Evolutionary conservation across 2,888 invertebrate species (phyloP), one percentile per base, ranked within the genome.

Genomic region (Diadegma fenestrale): DNA sequence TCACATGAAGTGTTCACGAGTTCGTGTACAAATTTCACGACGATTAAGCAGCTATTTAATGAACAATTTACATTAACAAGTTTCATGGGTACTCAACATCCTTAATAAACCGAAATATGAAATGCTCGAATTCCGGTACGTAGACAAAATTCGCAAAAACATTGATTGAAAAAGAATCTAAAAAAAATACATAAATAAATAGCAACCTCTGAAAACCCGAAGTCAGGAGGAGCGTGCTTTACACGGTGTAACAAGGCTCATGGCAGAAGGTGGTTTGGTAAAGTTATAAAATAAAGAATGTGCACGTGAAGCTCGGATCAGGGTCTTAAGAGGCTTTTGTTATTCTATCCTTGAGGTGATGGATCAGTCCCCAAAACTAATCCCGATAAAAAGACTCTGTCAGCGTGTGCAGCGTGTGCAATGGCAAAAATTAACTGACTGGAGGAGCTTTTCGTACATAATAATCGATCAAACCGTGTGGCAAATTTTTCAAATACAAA

Each of bases 81-180:
- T n/a, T n/a, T n/a, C n/a, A n/a, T n/a, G n/a, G n/a, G n/a, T n/a
- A n/a, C n/a, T n/a, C n/a, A n/a, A n/a, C n/a, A n/a, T n/a, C n/a
- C n/a, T n/a, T 41, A n/a, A 45, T 48, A 66, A 51, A 63, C 30
- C 30, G 30, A 54, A 30, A 71, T 41, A 10, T 45, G 14, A 72
- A 51, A 14, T 26, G 43, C 37, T 54, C 4, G 17, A 41, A 68
- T 82, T 22, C 43, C 54, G 48, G 22, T 41, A 37, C 48, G 19
- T 58, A 48, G 26, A 37, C 41, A 45, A 41, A 61, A 43, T n/a
- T 3, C 63, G 37, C 12, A 48, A 64, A 61, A 79, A 75, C 51
- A 58, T 84, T 76, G n/a, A 76, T 58, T 58, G 71, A 66, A 76
- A 80, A 71, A 51, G 63, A 37, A 58, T 63, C 71, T 64, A 80